phyloP scores from a whole-genome alignment of 2,113 vertebrate genomes.

The Oenanthe melanoleuca region DNA sequence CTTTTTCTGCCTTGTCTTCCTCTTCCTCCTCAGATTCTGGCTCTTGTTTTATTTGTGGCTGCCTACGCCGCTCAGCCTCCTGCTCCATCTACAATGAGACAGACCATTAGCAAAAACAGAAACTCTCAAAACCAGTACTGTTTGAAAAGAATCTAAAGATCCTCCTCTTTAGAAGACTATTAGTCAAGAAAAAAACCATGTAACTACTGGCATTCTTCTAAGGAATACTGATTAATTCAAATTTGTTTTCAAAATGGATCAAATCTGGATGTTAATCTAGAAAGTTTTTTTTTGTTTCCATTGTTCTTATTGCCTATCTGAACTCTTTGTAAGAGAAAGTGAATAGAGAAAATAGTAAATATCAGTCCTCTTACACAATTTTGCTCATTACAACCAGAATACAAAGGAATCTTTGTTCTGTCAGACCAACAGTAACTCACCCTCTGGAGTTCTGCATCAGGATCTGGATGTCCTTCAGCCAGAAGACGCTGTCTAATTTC shows the following conservation, averaged over 20 bases:
- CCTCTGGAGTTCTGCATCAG: conserved; percentile 96
- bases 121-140: background rate
- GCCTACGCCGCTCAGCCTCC: conserved; percentile 93
- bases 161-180: background rate
- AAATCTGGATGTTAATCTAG: background rate
- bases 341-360: background rate
- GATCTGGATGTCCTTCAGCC: conserved; percentile 97
- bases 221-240: background rate
- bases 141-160: background rate
- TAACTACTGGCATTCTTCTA: background rate
- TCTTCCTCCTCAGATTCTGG: conserved; percentile 86
- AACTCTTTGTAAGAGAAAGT: background rate
- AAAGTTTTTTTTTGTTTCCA: background rate
- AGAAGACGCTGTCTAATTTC: conserved; percentile 96
- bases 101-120: background rate
- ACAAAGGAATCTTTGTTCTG: background rate
- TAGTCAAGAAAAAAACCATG: background rate
- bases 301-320: background rate
- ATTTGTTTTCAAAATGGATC: background rate
- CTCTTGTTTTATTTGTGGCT: conserved; percentile 89
- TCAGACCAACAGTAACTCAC: conserved; percentile 70
- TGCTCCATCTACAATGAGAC: conserved; percentile 90
- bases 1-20: conserved; percentile 88
- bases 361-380: background rate
- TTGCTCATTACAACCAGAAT: background rate